Percentiles rank a stretch among this genome's conserved stretches.
These are phyloP conservation scores for Toxotes jaculatrix DNA, from an alignment of 2,113 vertebrate genomes.

Conservation along the genomic window DNA sequence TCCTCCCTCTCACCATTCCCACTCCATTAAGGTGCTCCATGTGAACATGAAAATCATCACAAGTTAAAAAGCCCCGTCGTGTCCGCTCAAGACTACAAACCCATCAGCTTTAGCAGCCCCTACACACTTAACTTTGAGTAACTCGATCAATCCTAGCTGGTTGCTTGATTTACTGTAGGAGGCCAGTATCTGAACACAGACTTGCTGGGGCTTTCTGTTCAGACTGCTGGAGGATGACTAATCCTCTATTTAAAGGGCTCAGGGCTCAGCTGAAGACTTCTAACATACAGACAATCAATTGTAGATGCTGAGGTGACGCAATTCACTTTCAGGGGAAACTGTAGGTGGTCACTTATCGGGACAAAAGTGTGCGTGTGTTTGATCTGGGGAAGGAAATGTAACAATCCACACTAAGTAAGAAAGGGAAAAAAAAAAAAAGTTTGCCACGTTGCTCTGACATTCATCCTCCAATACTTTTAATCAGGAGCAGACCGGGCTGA, in stretches of 20 bases:
- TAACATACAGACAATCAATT: slow-evolving; percentile 48
- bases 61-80: slow-evolving; percentile 26
- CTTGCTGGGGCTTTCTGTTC: slow-evolving; percentile 48
- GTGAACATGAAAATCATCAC: slow-evolving; percentile 17
- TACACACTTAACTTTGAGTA: slow-evolving; percentile 40
- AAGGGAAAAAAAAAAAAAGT: slow-evolving; percentile 16
- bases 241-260: slow-evolving; percentile 71
- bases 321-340: slow-evolving; percentile 43
- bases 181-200: slow-evolving; percentile 44
- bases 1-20: slow-evolving; percentile 11
- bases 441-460: neutral
- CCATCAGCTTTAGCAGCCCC: slow-evolving; percentile 26
- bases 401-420: neutral
- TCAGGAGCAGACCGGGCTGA: neutral
- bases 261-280: slow-evolving; percentile 49
- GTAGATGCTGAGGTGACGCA: slow-evolving; percentile 50
- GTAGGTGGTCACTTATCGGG: slow-evolving; percentile 48
- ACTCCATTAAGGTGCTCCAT: slow-evolving; percentile 29
- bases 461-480: slow-evolving; percentile 8
- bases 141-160: slow-evolving; percentile 54
- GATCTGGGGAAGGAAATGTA: slow-evolving; percentile 19
- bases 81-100: slow-evolving; percentile 23
- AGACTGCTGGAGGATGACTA: slow-evolving; percentile 69
- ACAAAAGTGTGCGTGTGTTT: slow-evolving; percentile 22
- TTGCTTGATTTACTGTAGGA: slow-evolving; percentile 50